Evolutionary conservation across 2,888 invertebrate species (phyloP).

Genomic region (Morinoia aosen): DNA sequence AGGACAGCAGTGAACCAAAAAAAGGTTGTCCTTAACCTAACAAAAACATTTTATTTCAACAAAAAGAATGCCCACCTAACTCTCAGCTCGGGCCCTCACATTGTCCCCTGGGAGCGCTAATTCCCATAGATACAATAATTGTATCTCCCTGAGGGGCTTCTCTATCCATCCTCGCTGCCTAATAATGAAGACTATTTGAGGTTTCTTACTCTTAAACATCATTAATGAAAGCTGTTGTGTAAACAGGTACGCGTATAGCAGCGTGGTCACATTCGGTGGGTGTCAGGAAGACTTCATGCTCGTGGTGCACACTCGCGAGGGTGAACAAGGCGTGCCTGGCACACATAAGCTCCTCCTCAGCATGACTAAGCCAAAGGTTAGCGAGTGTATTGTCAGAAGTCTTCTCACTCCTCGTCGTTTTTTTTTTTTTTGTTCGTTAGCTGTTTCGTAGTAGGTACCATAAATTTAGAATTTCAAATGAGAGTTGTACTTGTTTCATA

Average conservation of each 20-base stretch:
- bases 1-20: too few relatives aligned
- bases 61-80: too few relatives aligned
- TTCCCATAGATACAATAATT: too few relatives aligned
- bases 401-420: neutral
- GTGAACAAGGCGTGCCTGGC: constrained; percentile 76
- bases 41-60: too few relatives aligned
- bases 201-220: neutral
- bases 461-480: neutral
- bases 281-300: constrained; percentile 97
- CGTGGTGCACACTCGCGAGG: constrained; percentile 82
- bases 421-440: neutral
- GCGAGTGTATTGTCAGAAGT: constrained; percentile 57
- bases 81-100: too few relatives aligned
- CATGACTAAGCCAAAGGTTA: constrained; percentile 90
- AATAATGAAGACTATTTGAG: neutral
- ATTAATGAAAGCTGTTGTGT: neutral
- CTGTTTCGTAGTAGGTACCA: neutral
- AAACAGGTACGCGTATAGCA: constrained; percentile 87
- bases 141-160: too few relatives aligned
- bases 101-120: too few relatives aligned
- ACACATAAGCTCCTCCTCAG: constrained; percentile 88
- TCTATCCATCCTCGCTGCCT: neutral
- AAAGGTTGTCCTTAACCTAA: too few relatives aligned
- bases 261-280: constrained; percentile 95
- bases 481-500: too few relatives aligned